phyloP scores from a whole-genome alignment of 2,113 vertebrate genomes.

The Halichoeres trimaculatus region DNA sequence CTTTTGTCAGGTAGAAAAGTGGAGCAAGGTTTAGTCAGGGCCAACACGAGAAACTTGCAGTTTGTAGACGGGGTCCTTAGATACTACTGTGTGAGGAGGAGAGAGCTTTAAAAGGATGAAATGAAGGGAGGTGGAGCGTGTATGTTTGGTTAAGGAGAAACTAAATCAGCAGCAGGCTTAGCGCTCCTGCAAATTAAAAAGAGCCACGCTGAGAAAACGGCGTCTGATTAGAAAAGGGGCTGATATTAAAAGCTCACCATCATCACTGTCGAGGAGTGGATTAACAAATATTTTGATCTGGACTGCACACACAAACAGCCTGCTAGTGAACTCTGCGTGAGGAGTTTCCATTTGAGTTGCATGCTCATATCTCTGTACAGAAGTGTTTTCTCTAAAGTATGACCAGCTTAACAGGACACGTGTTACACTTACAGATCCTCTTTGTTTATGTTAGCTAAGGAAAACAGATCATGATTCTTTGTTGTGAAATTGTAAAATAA shows the following conservation, averaged over 20 bases:
- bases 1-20: conserved; percentile 8
- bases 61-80: no score
- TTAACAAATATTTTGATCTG: conserved; percentile 48
- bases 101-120: background rate
- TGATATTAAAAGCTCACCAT: conserved; percentile 57
- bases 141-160: conserved; percentile 7
- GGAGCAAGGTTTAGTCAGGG: background rate
- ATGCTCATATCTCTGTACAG: conserved; percentile 71
- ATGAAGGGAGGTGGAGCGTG: conserved; percentile 2
- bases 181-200: conserved; percentile 36
- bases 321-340: conserved; percentile 10
- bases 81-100: background rate
- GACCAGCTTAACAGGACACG: conserved; percentile 13
- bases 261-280: conserved; percentile 46
- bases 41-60: background rate
- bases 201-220: conserved; percentile 26
- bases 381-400: background rate
- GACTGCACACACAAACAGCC: background rate
- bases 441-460: conserved; percentile 11
- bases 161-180: conserved; percentile 46
- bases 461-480: conserved; percentile 16
- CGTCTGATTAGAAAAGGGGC: conserved; percentile 42
- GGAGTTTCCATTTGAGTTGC: conserved; percentile 74
- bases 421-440: background rate
- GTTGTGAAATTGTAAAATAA: conserved; percentile 4